These are phyloP conservation scores for Tetragonisca angustula DNA, from an alignment of 2,888 invertebrate species.

Conservation along the genomic window DNA sequence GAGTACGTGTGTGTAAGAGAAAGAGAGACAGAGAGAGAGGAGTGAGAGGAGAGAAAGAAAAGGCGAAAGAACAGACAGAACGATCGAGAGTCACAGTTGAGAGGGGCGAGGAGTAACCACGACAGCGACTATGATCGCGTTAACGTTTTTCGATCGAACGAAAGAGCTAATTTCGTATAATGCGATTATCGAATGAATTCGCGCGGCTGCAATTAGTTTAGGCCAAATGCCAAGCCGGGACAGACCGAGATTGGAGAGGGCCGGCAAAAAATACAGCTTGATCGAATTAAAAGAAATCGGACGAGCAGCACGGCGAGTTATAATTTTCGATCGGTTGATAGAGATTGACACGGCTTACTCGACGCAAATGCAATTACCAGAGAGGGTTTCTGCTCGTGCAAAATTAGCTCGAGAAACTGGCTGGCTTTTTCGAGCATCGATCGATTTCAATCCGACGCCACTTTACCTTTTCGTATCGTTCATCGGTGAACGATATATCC, in stretches of 20 bases:
- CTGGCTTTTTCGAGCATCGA: conserved; percentile 12
- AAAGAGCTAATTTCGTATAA: conserved; percentile 56
- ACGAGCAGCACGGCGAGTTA: conserved; percentile 17
- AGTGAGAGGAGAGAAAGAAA: neutral
- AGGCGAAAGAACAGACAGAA: neutral
- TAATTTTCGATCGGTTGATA: conserved; percentile 32
- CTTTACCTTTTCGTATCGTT: neutral
- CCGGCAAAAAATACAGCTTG: conserved; percentile 22
- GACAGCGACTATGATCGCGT: conserved; percentile 33
- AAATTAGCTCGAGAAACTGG: conserved; percentile 24
- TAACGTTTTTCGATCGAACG: conserved; percentile 38
- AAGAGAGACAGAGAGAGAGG: neutral
- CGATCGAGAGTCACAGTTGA: neutral
- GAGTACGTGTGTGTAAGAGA: neutral
- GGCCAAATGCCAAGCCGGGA: conserved; percentile 42
- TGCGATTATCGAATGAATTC: conserved; percentile 51
- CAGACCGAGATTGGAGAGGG: conserved; percentile 9
- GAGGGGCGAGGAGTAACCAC: conserved; percentile 1
- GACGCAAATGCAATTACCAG: conserved; percentile 25
- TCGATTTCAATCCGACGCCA: neutral
- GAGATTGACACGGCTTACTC: conserved; percentile 34
- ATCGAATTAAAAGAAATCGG: conserved; percentile 48
- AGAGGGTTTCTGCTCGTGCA: neutral
- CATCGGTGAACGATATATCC: neutral
- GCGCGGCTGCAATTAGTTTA: conserved; percentile 46